Percentiles rank a stretch among this genome's conserved stretches.
phyloP scores from a whole-genome alignment of 2,797 vertebrate species.

The Sternotherus odoratus region DNA sequence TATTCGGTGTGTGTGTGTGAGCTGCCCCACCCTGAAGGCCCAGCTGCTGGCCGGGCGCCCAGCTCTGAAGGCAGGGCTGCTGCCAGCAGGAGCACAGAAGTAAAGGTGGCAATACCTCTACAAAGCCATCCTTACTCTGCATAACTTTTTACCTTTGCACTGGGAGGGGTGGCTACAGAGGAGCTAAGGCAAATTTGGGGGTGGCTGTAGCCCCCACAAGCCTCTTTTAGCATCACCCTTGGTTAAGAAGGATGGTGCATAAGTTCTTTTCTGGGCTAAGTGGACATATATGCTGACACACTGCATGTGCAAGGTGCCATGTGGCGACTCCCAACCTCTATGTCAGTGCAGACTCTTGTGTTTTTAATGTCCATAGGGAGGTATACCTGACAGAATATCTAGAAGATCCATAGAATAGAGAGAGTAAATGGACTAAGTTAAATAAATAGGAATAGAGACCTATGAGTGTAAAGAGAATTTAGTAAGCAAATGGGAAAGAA shows the following conservation, averaged over 20 bases:
- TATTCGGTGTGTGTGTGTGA: no score
- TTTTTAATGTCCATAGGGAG: constrained; percentile 57
- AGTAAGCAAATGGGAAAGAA: constrained; percentile 49
- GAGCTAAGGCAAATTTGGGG: no score
- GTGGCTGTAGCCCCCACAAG: no score
- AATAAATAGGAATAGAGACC: constrained; percentile 3
- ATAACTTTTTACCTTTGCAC: no score
- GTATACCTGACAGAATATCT: neutral
- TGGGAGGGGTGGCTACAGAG: no score
- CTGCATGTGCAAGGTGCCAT: constrained; percentile 54
- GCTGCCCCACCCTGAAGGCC: no score
- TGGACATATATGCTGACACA: constrained; percentile 29
- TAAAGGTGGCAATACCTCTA: no score
- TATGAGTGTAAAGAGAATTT: constrained; percentile 59
- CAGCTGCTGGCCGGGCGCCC: no score
- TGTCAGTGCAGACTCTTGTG: constrained; percentile 52
- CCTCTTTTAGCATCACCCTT: neutral
- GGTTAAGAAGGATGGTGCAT: constrained; percentile 33
- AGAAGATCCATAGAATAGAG: constrained; percentile 44
- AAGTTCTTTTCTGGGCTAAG: constrained; percentile 36
- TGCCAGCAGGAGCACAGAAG: no score
- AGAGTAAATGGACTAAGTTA: constrained; percentile 42
- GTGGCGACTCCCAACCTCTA: constrained; percentile 56
- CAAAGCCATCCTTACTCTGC: no score
- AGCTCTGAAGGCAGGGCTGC: no score